phyloP scores from a whole-genome alignment of 2,888 invertebrate genomes.

The Limnephilus lunatus region DNA sequence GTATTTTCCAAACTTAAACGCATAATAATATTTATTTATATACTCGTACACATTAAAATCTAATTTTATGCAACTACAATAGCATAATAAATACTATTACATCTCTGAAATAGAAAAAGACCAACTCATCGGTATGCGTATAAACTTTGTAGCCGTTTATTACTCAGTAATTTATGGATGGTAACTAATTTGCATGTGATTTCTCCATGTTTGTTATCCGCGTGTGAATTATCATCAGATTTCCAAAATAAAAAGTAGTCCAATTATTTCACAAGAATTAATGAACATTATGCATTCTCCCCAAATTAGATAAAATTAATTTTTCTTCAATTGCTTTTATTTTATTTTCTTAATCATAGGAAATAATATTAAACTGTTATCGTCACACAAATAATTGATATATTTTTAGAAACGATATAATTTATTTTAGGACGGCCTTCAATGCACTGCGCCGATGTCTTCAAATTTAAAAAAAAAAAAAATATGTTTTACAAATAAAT shows the following conservation, averaged over 20 bases:
- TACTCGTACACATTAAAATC: neutral
- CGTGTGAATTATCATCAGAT: neutral
- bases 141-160: neutral
- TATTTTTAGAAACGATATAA: too few species aligned
- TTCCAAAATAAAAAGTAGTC: neutral
- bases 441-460: too few species aligned
- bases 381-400: too few species aligned
- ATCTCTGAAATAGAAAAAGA: neutral
- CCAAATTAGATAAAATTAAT: neutral
- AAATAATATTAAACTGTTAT: neutral
- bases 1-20: neutral
- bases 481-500: too few species aligned
- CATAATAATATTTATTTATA: too few species aligned
- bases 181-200: neutral
- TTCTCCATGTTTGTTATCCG: neutral
- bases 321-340: neutral
- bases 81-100: neutral
- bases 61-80: neutral
- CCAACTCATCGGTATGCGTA: too few species aligned
- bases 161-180: neutral
- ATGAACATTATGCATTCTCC: neutral
- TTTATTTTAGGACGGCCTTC: too few species aligned
- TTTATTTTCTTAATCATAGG: neutral
- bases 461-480: too few species aligned
- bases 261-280: neutral